Conservation (phyloP, 2,113 vertebrate genomes). For the Scytalopus superciliaris region DNA sequence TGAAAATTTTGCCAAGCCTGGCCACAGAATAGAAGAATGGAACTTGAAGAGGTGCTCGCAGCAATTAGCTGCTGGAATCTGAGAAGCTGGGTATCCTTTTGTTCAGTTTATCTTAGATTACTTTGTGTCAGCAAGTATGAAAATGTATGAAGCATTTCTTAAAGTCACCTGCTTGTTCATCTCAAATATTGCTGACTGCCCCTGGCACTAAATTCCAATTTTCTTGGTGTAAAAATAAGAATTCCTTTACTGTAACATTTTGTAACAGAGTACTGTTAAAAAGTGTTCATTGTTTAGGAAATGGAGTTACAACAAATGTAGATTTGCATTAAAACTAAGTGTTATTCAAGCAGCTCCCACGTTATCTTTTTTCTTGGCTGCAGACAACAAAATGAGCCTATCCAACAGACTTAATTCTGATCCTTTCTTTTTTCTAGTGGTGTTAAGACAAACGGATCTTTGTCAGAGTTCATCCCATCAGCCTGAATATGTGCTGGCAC, state of each 20-base stretch:
- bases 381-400: background rate
- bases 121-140: background rate
- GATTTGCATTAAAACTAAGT: background rate
- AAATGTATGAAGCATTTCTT: background rate
- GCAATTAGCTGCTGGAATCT: background rate
- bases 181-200: background rate
- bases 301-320: background rate
- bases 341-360: background rate
- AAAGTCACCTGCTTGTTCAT: background rate
- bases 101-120: background rate
- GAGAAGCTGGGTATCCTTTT: background rate
- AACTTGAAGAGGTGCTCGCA: background rate
- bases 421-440: background rate
- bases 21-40: background rate
- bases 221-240: background rate
- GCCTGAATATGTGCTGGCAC: background rate
- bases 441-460: background rate
- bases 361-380: background rate
- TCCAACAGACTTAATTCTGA: background rate
- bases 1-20: background rate
- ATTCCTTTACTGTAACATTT: background rate
- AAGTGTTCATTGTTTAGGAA: background rate
- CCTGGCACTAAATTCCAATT: background rate
- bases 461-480: background rate
- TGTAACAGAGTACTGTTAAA: background rate